Percentiles rank a stretch among this genome's conserved stretches.
Evolutionary conservation across 2,888 invertebrate species (phyloP).

Genomic region (Uropetala carovei): DNA sequence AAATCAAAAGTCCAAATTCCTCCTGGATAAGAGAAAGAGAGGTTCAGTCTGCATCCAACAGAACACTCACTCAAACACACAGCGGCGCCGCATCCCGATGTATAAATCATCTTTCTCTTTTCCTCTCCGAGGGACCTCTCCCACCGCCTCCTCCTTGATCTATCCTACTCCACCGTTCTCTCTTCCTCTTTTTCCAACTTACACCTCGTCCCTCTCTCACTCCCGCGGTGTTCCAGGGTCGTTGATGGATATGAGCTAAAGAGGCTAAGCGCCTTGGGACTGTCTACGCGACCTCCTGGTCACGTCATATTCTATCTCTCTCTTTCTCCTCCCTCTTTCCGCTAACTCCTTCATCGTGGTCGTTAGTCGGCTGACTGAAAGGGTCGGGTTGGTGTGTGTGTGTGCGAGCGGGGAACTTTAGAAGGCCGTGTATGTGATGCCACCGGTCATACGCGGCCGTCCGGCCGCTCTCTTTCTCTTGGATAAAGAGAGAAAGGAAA

Average conservation of each 20-base stretch:
- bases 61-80: background rate
- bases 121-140: background rate
- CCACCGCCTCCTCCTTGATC: background rate
- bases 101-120: background rate
- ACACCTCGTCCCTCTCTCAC: background rate
- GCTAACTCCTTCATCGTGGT: slow-evolving; percentile 8
- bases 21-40: background rate
- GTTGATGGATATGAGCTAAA: slow-evolving; percentile 48
- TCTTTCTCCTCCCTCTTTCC: background rate
- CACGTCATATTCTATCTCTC: slow-evolving; percentile 4
- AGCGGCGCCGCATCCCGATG: background rate
- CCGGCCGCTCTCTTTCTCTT: too few species aligned
- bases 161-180: background rate
- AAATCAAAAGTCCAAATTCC: too few species aligned
- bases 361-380: background rate
- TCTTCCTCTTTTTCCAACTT: too few species aligned
- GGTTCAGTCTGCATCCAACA: background rate
- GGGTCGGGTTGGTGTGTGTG: background rate
- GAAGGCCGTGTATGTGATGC: slow-evolving; percentile 27
- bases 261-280: background rate
- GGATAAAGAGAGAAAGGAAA: background rate
- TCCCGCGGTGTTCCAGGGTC: slow-evolving; percentile 4
- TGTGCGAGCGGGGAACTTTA: background rate
- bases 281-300: background rate
- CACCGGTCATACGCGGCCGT: slow-evolving; percentile 39